These are phyloP conservation scores for Drosophila tsacasi DNA, from an alignment of 1,140 invertebrate genomes.

Conservation along the genomic window DNA sequence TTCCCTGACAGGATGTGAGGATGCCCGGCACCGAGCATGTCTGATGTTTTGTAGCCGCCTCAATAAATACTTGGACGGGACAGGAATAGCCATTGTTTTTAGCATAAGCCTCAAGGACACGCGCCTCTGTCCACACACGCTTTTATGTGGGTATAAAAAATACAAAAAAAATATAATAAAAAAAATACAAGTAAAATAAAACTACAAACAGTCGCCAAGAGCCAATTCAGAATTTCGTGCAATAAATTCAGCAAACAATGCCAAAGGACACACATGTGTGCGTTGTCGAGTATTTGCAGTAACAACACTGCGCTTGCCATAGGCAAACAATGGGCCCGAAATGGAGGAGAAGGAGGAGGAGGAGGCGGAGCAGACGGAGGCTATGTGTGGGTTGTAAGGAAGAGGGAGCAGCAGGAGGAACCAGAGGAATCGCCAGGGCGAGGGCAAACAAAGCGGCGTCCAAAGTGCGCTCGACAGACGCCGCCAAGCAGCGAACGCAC, in stretches of 20 bases:
- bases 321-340: conserved; percentile 35
- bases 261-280: conserved; percentile 56
- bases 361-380: background rate
- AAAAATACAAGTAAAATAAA: conserved; percentile 62
- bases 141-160: conserved; percentile 49
- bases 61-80: conserved; percentile 62
- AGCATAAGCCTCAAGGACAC: conserved; percentile 67
- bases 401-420: conserved; percentile 2
- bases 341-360: conserved; percentile 11
- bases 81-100: conserved; percentile 60
- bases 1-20: background rate
- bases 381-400: background rate
- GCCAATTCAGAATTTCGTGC: conserved; percentile 81
- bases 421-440: conserved; percentile 1
- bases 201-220: conserved; percentile 68
- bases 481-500: conserved; percentile 68
- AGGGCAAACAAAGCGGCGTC: conserved; percentile 46
- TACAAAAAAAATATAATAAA: conserved; percentile 29
- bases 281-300: conserved; percentile 49
- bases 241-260: conserved; percentile 82
- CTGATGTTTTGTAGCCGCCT: conserved; percentile 15
- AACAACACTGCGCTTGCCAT: conserved; percentile 58
- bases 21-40: background rate
- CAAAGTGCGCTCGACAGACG: conserved; percentile 48
- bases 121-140: conserved; percentile 13